Percentiles rank a stretch among this genome's conserved stretches.
These are phyloP conservation scores for Gymnobelideus leadbeateri DNA, from an alignment of 2,113 vertebrate species.

Conservation along the genomic window DNA sequence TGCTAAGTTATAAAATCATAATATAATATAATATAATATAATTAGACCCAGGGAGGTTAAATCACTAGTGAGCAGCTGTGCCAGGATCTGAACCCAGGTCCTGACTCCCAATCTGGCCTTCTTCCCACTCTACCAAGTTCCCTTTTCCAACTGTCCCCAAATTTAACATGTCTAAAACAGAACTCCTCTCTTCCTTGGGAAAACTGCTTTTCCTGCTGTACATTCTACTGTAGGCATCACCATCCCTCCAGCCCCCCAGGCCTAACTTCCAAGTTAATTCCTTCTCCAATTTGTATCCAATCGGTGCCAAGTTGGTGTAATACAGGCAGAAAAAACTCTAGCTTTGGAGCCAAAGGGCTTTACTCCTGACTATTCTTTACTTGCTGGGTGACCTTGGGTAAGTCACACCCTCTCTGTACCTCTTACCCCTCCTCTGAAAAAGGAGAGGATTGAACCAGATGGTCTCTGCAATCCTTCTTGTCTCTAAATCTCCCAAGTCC, in stretches of 20 bases:
- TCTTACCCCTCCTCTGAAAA: neutral
- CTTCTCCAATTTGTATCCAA: neutral
- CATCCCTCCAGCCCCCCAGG: neutral
- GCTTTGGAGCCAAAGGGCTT: neutral
- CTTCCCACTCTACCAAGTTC: neutral
- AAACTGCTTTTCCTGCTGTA: neutral
- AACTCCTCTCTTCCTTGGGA: neutral
- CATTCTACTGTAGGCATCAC: neutral
- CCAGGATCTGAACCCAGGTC: neutral
- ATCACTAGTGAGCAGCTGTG: too few species aligned
- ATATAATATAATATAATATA: too few species aligned
- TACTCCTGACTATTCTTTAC: neutral
- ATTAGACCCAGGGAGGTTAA: too few species aligned
- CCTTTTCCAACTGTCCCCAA: neutral
- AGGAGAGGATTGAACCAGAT: neutral
- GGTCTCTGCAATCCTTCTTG: neutral
- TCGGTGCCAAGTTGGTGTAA: neutral
- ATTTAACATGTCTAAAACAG: neutral
- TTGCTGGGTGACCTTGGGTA: neutral
- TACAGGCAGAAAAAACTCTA: neutral
- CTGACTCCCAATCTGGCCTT: neutral
- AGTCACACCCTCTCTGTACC: neutral
- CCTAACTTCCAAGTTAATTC: neutral
- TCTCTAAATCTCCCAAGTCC: neutral
- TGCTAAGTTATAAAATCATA: neutral